These are phyloP conservation scores for Muscicapa comitata DNA, from an alignment of 2,797 vertebrate species.

Conservation along the genomic window DNA sequence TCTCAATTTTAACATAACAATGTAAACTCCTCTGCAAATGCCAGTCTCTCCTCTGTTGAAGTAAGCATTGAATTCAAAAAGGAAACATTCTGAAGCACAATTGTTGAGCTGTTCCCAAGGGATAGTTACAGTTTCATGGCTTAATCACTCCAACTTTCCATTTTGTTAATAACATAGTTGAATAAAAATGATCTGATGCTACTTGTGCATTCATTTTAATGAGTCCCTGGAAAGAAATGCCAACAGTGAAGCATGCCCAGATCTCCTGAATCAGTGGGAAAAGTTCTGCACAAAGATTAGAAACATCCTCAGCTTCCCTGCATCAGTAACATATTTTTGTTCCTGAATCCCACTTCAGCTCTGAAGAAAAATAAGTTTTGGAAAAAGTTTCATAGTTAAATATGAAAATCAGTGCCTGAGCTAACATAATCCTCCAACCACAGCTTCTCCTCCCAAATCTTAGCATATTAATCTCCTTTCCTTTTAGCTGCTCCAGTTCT, in stretches of 20 bases:
- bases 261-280: not conserved
- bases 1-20: not conserved
- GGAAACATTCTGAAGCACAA: not conserved
- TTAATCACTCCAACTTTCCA: conserved; percentile 18
- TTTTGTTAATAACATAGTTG: conserved; percentile 13
- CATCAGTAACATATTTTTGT: not conserved
- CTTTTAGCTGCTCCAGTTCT: conserved; percentile 34
- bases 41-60: not conserved
- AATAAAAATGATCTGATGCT: not conserved
- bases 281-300: not conserved
- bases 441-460: not conserved
- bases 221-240: not conserved
- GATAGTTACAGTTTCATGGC: not conserved
- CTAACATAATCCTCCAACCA: not conserved
- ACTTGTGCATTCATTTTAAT: conserved; percentile 14
- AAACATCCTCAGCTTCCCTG: not conserved
- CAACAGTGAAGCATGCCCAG: not conserved
- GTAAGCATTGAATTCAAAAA: not conserved
- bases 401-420: not conserved
- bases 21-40: not conserved
- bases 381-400: not conserved
- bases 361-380: not conserved
- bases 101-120: not conserved
- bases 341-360: not conserved
- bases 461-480: conserved; percentile 40